Base-by-base conservation (phyloP, 2,888 invertebrate genomes). In the Himalopsyche anomala region DNA sequence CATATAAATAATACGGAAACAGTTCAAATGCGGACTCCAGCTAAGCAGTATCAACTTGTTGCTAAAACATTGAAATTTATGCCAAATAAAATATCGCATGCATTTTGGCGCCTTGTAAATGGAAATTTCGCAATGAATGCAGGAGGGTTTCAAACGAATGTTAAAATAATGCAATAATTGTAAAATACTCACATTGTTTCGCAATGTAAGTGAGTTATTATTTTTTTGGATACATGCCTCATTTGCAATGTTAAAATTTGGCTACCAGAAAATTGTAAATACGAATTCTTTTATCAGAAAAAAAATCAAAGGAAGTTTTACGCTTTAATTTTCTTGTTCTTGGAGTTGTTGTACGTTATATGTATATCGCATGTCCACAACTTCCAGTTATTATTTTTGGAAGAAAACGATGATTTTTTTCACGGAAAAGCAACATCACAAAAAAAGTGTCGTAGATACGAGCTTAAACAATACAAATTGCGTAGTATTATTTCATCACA, bases 41-140 rank as follows among this genome's bases (percentile, higher is more conserved):
- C 84, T 62, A 74, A 80, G 85, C 79, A 69, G 28, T 79, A 51
- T 81, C 85, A 80, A 87, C 87, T 87, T 87, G 87, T 87, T 87
- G 87, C 87, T 87, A 85, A 85, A 83, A 85, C 82, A 87, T 85
- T 84, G 81, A 81, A 82, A 87, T 85, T 85, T 87, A 87, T 87
- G 84, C 87, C 85, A 85, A 87, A 87, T 87, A 87, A 88, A 87
- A 87, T 87, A 87, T 87, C 82, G 88, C 88, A 82, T 88, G 86
- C 88, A 88, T 85, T 85, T 88, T 86, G 88, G 85, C 84, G 88
- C 82, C 84, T 83, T 88, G 84, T 84, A 88, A 80, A 85, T 80
- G 82, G 84, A 87, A 88, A 85, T 85, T 85, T 83, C 36, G 74
- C 83, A 81, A 51, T 40, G 84, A 55, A 38, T 86, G 45, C 54